Percentiles rank a stretch among this genome's conserved stretches.
These are phyloP conservation scores for Mythimna albipuncta DNA, from an alignment of 2,888 invertebrate species.

Conservation along the genomic window DNA sequence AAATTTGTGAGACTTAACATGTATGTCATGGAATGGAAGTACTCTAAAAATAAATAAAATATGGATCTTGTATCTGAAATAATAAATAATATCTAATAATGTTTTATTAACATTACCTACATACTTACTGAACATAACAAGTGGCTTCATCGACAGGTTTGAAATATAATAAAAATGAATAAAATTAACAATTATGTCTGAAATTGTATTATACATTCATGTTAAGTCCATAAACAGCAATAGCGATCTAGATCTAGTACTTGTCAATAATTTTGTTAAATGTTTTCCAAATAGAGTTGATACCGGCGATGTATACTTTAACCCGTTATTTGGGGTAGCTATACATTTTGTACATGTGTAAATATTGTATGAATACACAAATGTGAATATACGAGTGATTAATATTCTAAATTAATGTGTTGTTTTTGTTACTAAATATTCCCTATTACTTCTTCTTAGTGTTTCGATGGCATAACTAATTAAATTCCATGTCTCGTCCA, in stretches of 20 bases:
- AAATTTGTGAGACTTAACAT: conserved; percentile 23
- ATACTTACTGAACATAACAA: not conserved
- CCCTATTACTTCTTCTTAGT: not conserved
- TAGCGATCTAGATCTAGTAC: conserved; percentile 24
- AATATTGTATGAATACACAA: conserved; percentile 78
- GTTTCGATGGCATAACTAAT: too few species aligned
- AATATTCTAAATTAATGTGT: conserved; percentile 71
- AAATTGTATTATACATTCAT: conserved; percentile 24
- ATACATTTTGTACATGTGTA: conserved; percentile 84
- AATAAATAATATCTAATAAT: too few species aligned
- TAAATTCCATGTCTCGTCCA: too few species aligned
- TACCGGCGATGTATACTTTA: conserved; percentile 41
- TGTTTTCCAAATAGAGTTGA: conserved; percentile 39
- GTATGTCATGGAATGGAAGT: conserved; percentile 9
- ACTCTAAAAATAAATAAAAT: too few species aligned
- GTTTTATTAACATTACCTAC: not conserved
- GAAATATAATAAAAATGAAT: not conserved
- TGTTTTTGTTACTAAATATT: conserved; percentile 61
- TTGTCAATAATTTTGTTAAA: conserved; percentile 52
- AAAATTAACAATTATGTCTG: not conserved
- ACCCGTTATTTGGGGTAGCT: conserved; percentile 65
- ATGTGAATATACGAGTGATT: conserved; percentile 89
- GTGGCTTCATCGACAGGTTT: not conserved
- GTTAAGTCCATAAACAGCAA: conserved; percentile 3
- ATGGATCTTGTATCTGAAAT: too few species aligned